Conservation (phyloP, 2,888 invertebrate species). For the Parapristionchus giblindavisi region DNA sequence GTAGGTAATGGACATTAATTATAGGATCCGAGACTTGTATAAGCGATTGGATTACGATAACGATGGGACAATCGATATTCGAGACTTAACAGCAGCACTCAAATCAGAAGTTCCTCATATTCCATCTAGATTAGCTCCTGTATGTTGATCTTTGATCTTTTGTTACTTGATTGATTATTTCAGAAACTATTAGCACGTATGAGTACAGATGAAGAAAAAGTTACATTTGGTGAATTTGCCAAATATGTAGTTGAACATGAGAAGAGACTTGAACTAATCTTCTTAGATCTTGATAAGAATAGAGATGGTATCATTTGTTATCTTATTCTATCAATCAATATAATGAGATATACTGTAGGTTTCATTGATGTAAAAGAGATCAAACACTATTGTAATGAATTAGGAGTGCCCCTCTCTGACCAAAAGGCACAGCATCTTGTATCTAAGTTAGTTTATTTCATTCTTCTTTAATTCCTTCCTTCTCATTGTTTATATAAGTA, state of each 20-base stretch:
- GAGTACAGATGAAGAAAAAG: constrained; percentile 45
- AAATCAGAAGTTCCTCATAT: constrained; percentile 76
- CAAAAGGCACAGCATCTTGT: constrained; percentile 87
- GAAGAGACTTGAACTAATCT: constrained; percentile 89
- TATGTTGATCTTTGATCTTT: constrained; percentile 35
- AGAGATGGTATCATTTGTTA: constrained; percentile 82
- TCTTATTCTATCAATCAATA: neutral
- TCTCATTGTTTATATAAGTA: constrained; percentile 11
- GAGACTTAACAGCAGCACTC: constrained; percentile 87
- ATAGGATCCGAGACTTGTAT: constrained; percentile 77
- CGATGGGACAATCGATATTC: constrained; percentile 92
- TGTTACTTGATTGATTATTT: no score
- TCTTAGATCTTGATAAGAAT: constrained; percentile 92
- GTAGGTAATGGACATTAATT: no score
- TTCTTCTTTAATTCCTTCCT: neutral
- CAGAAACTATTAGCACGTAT: constrained; percentile 47
- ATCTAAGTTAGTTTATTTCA: constrained; percentile 79
- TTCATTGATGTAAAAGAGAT: constrained; percentile 81
- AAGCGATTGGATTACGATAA: constrained; percentile 88
- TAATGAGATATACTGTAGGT: constrained; percentile 61
- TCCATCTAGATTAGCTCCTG: constrained; percentile 60
- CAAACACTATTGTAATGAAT: constrained; percentile 88
- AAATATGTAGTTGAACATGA: constrained; percentile 95
- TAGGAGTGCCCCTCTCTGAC: constrained; percentile 87
- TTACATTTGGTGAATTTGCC: constrained; percentile 80